Evolutionary conservation across 2,113 vertebrate genomes (phyloP).

Genomic region (Euleptes europaea): DNA sequence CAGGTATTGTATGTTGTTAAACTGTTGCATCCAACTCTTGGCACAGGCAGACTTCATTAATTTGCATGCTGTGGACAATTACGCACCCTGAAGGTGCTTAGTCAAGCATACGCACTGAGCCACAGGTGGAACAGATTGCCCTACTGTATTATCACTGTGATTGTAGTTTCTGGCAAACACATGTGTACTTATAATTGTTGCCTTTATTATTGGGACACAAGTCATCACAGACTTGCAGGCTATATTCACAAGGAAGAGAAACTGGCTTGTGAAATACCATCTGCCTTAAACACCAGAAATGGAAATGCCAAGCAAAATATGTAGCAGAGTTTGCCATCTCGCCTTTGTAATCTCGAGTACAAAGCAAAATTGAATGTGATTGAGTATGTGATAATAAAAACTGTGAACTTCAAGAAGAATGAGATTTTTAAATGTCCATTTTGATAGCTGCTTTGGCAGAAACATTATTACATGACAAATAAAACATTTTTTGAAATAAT

Average conservation of each 20-base stretch:
- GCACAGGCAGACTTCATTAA: not conserved
- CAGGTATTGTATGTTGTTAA: not conserved
- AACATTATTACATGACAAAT: slow-evolving; percentile 59
- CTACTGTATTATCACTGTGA: not conserved
- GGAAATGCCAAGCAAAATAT: slow-evolving; percentile 42
- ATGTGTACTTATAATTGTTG: not conserved
- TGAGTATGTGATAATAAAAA: slow-evolving; percentile 65
- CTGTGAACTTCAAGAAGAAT: slow-evolving; percentile 43
- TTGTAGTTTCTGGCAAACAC: not conserved
- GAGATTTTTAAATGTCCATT: slow-evolving; percentile 50
- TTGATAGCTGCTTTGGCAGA: slow-evolving; percentile 68
- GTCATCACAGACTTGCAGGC: not conserved
- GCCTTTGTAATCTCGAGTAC: slow-evolving; percentile 46
- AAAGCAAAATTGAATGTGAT: slow-evolving; percentile 58
- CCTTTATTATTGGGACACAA: not conserved
- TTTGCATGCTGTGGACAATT: not conserved
- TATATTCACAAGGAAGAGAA: not conserved
- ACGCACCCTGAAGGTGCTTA: not conserved
- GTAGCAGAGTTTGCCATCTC: slow-evolving; percentile 33
- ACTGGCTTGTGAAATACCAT: slow-evolving; percentile 14
- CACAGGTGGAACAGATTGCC: not conserved
- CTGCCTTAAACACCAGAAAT: slow-evolving; percentile 30
- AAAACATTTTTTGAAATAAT: slow-evolving; percentile 52
- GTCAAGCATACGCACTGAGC: not conserved
- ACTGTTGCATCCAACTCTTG: not conserved